A percentile compares a stretch with the other conserved stretches of the same genome.
phyloP scores from a whole-genome alignment of 23 tunicate species.

The Botrylloides violaceus region DNA sequence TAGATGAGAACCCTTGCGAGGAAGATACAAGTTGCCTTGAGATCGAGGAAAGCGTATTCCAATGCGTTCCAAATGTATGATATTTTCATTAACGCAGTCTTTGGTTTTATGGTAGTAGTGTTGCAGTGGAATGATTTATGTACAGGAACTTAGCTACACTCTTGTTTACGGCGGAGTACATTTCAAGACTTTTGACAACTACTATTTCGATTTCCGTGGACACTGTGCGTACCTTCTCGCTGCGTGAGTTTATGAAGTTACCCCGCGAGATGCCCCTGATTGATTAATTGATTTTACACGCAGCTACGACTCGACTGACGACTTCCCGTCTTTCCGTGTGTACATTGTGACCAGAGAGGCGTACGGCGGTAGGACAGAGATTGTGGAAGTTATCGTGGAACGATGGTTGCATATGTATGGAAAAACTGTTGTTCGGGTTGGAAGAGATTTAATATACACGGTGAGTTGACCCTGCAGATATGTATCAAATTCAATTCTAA shows the following conservation, averaged over 20 bases:
- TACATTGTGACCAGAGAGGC: background rate
- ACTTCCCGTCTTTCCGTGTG: background rate
- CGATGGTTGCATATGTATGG: background rate
- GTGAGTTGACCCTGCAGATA: too few species aligned
- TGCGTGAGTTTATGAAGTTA: conserved; percentile 12
- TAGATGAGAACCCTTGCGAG: background rate
- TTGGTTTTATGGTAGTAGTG: too few species aligned
- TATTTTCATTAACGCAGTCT: too few species aligned
- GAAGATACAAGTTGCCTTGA: background rate
- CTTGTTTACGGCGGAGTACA: conserved; percentile 12
- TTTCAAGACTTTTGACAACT: conserved; percentile 30
- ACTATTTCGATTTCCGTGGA: conserved; percentile 24
- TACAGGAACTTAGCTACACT: conserved; percentile 6
- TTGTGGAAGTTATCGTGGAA: background rate
- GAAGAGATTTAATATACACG: background rate
- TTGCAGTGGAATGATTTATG: background rate
- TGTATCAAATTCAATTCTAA: too few species aligned
- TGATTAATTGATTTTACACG: background rate
- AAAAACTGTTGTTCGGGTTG: background rate
- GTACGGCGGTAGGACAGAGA: background rate
- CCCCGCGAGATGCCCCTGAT: too few species aligned
- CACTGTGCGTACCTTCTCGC: conserved; percentile 16
- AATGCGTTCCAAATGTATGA: conserved; percentile 13
- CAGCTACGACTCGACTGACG: background rate
- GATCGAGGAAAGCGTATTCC: background rate